Evolutionary conservation across 2,888 invertebrate species (phyloP).

Genomic region (Hypomecis punctinalis): DNA sequence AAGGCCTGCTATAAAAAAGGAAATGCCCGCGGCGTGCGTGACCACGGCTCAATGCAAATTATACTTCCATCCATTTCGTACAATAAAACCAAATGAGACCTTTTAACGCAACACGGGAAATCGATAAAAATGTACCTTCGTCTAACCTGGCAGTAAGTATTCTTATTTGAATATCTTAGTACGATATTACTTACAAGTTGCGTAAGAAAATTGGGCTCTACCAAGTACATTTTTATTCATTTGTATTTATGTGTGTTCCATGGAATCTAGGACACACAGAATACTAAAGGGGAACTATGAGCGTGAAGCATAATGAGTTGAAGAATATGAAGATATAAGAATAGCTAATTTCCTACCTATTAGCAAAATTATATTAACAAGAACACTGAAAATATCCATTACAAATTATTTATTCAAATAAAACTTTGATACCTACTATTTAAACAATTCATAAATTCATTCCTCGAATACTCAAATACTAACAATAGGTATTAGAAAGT

Average conservation of each 20-base stretch:
- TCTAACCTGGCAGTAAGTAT: conserved; percentile 28
- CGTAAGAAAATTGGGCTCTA: background rate
- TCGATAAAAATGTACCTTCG: conserved; percentile 65
- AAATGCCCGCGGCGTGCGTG: conserved; percentile 74
- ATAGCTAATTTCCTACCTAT: too few species aligned
- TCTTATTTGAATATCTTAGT: conserved; percentile 21
- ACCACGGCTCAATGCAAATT: conserved; percentile 82
- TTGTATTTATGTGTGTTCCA: too few species aligned
- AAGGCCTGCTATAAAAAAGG: conserved; percentile 75
- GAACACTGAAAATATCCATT: too few species aligned
- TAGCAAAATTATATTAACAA: too few species aligned
- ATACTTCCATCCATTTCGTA: conserved; percentile 81
- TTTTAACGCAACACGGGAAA: conserved; percentile 82
- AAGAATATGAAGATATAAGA: too few species aligned
- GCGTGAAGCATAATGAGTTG: too few species aligned
- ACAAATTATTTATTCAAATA: too few species aligned
- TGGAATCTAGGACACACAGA: too few species aligned
- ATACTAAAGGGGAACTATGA: too few species aligned
- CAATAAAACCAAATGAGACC: conserved; percentile 83
- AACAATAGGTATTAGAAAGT: conserved; percentile 10
- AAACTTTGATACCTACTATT: background rate
- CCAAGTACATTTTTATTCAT: too few species aligned
- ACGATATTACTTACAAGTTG: conserved; percentile 3
- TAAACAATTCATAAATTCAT: conserved; percentile 5
- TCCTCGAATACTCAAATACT: conserved; percentile 8